phyloP scores from a whole-genome alignment of 2,113 vertebrate genomes.

The Clarias gariepinus region DNA sequence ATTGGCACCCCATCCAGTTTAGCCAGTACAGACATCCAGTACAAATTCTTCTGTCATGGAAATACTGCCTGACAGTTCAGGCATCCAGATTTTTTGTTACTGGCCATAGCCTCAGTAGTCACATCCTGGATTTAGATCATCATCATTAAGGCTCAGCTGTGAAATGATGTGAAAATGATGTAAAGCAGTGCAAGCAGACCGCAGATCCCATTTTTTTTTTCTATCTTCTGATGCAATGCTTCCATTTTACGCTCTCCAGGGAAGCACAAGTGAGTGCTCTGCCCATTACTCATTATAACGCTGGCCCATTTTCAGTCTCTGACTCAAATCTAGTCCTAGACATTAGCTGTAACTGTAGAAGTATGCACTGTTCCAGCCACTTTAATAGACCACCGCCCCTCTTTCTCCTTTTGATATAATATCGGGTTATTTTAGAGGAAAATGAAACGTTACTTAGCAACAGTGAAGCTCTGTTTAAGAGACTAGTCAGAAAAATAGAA shows the following conservation, averaged over 20 bases:
- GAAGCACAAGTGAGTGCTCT: conserved; percentile 18
- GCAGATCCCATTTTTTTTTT: neutral
- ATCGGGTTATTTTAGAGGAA: neutral
- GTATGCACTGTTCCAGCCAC: neutral
- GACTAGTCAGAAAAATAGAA: neutral
- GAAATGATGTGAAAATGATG: conserved; percentile 51
- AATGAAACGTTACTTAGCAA: conserved; percentile 45
- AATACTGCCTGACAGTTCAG: neutral
- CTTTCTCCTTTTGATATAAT: neutral
- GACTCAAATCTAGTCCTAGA: conserved; percentile 13
- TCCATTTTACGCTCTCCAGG: conserved; percentile 39
- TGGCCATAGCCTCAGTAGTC: neutral
- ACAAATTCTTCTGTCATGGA: neutral
- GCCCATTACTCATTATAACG: conserved; percentile 37
- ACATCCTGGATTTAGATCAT: neutral
- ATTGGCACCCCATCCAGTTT: too few relatives aligned
- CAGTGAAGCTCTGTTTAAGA: neutral
- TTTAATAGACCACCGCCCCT: neutral
- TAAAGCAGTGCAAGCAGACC: conserved; percentile 54
- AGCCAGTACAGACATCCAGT: neutral
- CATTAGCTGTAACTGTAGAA: conserved; percentile 23
- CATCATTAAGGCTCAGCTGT: neutral
- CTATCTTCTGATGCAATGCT: conserved; percentile 50
- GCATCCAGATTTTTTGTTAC: neutral
- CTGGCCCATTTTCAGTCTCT: conserved; percentile 34